These are phyloP conservation scores for Syrrhaptes paradoxus DNA, from an alignment of 2,113 vertebrate species.

Conservation along the genomic window DNA sequence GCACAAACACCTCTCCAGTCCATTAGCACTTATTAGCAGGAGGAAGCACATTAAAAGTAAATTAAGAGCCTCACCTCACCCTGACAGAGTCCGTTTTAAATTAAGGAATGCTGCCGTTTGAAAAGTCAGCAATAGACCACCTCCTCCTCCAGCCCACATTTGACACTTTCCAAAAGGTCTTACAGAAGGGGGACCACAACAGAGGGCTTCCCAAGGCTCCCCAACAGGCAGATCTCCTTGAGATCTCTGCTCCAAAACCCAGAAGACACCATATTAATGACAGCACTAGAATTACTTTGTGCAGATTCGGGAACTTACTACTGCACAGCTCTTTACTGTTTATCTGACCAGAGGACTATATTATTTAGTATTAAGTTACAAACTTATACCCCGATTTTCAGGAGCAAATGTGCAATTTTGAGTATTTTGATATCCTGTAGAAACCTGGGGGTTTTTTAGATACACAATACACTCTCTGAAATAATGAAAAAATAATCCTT, in stretches of 20 bases:
- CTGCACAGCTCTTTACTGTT: not conserved
- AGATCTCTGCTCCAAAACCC: not conserved
- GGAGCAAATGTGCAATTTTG: not conserved
- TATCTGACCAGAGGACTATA: not conserved
- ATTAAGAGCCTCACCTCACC: not conserved
- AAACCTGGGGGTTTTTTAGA: not conserved
- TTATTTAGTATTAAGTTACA: not conserved
- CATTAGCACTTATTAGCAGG: not conserved
- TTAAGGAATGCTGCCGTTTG: not conserved
- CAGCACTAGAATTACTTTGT: not conserved
- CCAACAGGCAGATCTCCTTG: not conserved
- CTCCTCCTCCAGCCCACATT: not conserved
- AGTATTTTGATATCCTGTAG: not conserved
- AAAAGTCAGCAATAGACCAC: not conserved
- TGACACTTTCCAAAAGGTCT: not conserved
- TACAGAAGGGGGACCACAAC: rapidly evolving
- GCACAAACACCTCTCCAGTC: not conserved
- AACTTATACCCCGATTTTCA: not conserved
- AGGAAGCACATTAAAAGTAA: conserved; percentile 8
- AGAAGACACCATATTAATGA: rapidly evolving
- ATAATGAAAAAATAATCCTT: not conserved
- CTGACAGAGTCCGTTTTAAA: conserved; percentile 22
- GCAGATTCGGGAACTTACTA: not conserved
- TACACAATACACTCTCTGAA: not conserved
- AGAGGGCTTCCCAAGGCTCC: not conserved